Conservation (phyloP, 1,140 invertebrate species). For the Samia ricini region DNA sequence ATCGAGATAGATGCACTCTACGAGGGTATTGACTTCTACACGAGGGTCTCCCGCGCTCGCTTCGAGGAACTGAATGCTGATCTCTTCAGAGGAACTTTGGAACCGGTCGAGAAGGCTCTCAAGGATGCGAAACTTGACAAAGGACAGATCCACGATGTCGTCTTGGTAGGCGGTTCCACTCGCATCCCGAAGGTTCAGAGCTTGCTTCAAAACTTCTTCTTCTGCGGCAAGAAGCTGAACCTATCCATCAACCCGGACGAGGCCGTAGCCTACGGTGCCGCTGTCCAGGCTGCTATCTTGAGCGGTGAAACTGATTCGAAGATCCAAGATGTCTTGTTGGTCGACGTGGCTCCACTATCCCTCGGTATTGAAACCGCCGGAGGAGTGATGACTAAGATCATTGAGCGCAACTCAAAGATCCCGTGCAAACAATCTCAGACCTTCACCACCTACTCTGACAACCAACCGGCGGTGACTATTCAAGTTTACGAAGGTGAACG, state of each 20-base stretch:
- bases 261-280: conserved; percentile 76
- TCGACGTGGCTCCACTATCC: conserved; percentile 78
- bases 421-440: conserved; percentile 82
- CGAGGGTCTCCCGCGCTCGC: conserved; percentile 65
- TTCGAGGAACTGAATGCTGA: conserved; percentile 76
- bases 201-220: conserved; percentile 73
- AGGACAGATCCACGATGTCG: conserved; percentile 82
- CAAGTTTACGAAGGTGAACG: conserved; percentile 84
- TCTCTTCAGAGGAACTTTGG: conserved; percentile 76
- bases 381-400: conserved; percentile 82
- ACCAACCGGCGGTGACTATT: conserved; percentile 84
- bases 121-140: conserved; percentile 85
- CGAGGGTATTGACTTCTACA: conserved; percentile 75
- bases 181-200: conserved; percentile 79
- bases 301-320: conserved; percentile 77
- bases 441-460: conserved; percentile 84
- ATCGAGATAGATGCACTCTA: conserved; percentile 76
- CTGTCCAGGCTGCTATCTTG: conserved; percentile 73
- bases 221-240: conserved; percentile 73
- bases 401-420: conserved; percentile 79
- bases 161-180: conserved; percentile 85
- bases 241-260: conserved; percentile 78
- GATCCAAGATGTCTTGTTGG: conserved; percentile 77
- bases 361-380: conserved; percentile 80
- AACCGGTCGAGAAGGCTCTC: conserved; percentile 80